phyloP scores from a whole-genome alignment of 1,140 invertebrate genomes.

The Mizuhopecten yessoensis region DNA sequence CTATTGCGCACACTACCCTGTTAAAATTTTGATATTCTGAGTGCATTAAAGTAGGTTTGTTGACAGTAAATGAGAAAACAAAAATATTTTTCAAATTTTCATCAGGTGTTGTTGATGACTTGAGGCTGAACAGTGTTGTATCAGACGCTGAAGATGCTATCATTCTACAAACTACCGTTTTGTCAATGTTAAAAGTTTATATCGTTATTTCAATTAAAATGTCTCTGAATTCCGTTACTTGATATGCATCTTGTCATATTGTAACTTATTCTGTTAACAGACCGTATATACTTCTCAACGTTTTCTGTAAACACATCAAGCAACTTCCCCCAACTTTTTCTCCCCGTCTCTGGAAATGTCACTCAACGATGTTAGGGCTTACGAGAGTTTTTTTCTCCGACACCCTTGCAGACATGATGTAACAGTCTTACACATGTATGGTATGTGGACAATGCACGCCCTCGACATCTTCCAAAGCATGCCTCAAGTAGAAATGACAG shows the following conservation, averaged over 20 bases:
- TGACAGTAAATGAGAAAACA: too few relatives aligned
- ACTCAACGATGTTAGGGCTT: background rate
- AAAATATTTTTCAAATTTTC: too few relatives aligned
- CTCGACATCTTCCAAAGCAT: conserved; percentile 18
- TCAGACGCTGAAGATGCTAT: background rate
- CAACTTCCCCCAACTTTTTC: background rate
- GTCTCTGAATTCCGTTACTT: background rate
- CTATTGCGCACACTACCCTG: too few relatives aligned
- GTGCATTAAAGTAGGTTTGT: too few relatives aligned
- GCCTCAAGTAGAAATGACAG: background rate
- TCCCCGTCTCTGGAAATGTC: background rate
- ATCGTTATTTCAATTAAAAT: conserved; percentile 10
- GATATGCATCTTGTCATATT: background rate
- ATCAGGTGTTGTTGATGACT: too few relatives aligned
- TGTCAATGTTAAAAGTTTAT: background rate
- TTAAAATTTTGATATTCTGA: too few relatives aligned
- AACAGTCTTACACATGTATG: background rate
- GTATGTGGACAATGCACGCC: background rate
- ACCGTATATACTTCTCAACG: background rate
- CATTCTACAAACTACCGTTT: background rate
- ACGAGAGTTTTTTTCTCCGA: background rate
- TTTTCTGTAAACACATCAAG: background rate
- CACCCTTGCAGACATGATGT: background rate
- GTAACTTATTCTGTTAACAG: background rate
- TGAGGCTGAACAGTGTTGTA: too few relatives aligned